phyloP scores from a whole-genome alignment of 2,888 invertebrate species.

The Clostera curtula region DNA sequence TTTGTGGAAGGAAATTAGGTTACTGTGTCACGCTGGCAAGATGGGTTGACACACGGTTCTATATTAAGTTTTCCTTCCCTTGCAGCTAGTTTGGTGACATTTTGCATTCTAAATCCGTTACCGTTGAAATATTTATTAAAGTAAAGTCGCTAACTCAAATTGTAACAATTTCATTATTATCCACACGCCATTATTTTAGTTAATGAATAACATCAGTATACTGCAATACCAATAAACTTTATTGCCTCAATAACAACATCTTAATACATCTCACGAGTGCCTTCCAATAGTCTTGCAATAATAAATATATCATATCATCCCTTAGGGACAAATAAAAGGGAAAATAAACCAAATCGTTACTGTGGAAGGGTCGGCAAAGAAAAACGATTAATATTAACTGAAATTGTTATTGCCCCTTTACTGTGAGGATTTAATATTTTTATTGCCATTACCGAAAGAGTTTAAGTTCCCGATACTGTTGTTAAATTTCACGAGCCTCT shows the following conservation, averaged over 20 bases:
- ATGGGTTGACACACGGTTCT: too few relatives aligned
- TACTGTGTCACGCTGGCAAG: too few relatives aligned
- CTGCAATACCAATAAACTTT: conserved; percentile 27
- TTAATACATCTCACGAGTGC: conserved; percentile 67
- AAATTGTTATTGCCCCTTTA: conserved; percentile 66
- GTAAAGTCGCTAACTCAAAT: too few relatives aligned
- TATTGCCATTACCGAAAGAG: conserved; percentile 59
- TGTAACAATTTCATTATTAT: too few relatives aligned
- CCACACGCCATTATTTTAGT: background rate
- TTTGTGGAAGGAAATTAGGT: too few relatives aligned
- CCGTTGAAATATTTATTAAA: too few relatives aligned
- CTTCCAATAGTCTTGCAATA: conserved; percentile 60
- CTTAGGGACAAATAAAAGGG: conserved; percentile 64
- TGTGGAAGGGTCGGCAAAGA: conserved; percentile 67
- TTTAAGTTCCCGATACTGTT: conserved; percentile 43
- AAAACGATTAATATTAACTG: conserved; percentile 75
- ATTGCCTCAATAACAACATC: conserved; percentile 39
- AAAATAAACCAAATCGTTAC: conserved; percentile 68
- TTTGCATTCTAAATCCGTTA: too few relatives aligned
- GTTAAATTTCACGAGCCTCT: conserved; percentile 23
- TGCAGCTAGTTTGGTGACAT: too few relatives aligned
- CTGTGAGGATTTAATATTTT: conserved; percentile 65
- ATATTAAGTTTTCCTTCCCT: too few relatives aligned
- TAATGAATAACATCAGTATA: background rate
- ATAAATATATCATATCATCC: conserved; percentile 72